phyloP scores from a whole-genome alignment of 2,797 vertebrate genomes.

The Nyctibius grandis region DNA sequence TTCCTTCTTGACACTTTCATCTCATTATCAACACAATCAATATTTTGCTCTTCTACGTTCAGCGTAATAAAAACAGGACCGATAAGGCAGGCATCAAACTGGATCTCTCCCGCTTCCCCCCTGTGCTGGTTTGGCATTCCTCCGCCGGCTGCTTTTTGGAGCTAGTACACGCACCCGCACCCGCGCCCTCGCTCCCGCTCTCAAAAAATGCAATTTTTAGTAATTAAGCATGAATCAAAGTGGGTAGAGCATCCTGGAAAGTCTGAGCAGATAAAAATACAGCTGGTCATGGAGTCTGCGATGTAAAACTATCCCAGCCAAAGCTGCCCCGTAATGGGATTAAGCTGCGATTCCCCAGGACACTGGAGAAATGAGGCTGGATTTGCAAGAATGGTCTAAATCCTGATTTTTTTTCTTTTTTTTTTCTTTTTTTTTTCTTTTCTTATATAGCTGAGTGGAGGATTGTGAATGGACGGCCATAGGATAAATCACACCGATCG shows the following conservation, averaged over 20 bases:
- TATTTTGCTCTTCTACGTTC: not conserved
- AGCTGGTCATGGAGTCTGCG: fast-evolving
- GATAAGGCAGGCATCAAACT: constrained; percentile 12
- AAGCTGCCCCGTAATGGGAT: not conserved
- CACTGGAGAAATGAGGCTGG: not conserved
- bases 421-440: not conserved
- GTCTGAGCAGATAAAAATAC: not conserved
- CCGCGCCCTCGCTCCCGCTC: not conserved
- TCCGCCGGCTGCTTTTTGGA: not conserved
- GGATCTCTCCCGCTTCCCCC: not conserved
- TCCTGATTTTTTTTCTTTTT: not conserved
- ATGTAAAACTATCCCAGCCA: not conserved
- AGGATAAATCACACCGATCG: fast-evolving
- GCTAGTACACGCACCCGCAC: not conserved
- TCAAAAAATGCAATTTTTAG: not conserved
- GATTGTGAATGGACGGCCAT: not conserved
- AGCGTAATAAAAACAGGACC: not conserved
- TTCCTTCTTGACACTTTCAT: constrained; percentile 15
- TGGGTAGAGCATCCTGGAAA: not conserved
- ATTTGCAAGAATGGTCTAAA: not conserved
- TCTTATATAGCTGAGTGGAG: not conserved
- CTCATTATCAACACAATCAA: constrained; percentile 25
- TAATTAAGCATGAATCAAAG: not conserved
- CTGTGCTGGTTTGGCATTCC: not conserved
- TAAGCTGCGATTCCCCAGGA: not conserved